Evolutionary conservation across 2,888 invertebrate species (phyloP).

Genomic region (Halictus quadricinctus): DNA sequence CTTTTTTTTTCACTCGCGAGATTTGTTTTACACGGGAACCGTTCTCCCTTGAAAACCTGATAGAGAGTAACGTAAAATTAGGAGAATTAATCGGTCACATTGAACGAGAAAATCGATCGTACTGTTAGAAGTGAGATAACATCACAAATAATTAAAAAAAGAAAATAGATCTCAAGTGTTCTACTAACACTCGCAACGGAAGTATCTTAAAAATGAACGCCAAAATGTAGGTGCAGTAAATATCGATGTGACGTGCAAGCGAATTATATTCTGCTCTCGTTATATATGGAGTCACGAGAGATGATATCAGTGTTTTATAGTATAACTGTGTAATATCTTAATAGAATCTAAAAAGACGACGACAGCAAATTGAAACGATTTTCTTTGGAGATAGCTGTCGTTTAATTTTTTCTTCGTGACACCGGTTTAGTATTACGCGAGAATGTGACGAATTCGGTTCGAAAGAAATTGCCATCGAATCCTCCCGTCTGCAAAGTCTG

Average conservation of each 20-base stretch:
- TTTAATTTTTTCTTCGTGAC: background rate
- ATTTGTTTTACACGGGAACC: background rate
- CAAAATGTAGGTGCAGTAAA: background rate
- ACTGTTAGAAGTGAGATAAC: too few species aligned
- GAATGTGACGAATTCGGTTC: background rate
- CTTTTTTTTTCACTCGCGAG: background rate
- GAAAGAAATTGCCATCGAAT: background rate
- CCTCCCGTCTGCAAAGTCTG: background rate
- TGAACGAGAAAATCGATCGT: too few species aligned
- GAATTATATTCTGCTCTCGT: background rate
- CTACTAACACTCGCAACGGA: background rate
- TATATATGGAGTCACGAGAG: background rate
- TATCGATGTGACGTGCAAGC: background rate
- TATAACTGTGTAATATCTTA: background rate
- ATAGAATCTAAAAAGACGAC: background rate
- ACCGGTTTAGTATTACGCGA: background rate
- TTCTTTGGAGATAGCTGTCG: background rate
- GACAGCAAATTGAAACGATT: background rate
- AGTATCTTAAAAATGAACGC: background rate
- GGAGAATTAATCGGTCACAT: background rate
- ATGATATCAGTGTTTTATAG: background rate
- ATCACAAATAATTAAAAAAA: too few species aligned
- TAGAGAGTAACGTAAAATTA: background rate
- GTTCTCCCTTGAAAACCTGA: background rate
- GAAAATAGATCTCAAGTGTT: too few species aligned